Evolutionary conservation across 2,888 invertebrate species (phyloP).

Genomic region (Conus canariensis): DNA sequence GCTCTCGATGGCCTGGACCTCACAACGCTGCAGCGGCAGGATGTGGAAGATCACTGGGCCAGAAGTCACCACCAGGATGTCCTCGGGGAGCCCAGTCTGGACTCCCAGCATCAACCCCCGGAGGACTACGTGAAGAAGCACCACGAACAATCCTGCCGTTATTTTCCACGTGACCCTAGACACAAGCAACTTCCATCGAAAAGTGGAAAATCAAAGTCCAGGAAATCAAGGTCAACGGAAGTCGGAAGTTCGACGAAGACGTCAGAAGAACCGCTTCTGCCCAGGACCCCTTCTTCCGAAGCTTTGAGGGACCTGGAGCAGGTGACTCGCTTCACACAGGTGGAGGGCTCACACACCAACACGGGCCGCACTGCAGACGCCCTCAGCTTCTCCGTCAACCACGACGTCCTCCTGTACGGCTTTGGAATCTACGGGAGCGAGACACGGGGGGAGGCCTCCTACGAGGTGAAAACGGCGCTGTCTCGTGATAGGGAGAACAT

Average conservation of each 20-base stretch:
- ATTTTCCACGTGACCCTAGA: background rate
- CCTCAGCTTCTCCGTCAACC: conserved; percentile 46
- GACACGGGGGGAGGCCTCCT: conserved; percentile 31
- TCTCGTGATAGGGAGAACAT: conserved; percentile 3
- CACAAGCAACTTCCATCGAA: background rate
- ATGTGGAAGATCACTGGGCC: conserved; percentile 45
- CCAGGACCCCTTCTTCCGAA: background rate
- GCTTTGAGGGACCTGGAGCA: conserved; percentile 20
- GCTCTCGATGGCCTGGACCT: conserved; percentile 42
- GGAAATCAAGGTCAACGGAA: too few relatives aligned
- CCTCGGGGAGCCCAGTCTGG: conserved; percentile 14
- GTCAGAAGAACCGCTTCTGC: background rate
- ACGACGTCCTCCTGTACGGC: conserved; percentile 46
- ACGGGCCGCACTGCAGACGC: conserved; percentile 41
- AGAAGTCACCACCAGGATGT: conserved; percentile 10
- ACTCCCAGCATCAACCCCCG: conserved; percentile 43
- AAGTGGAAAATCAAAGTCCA: too few relatives aligned
- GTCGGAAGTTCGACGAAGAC: too few relatives aligned
- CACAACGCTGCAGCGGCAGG: conserved; percentile 29
- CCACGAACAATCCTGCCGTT: conserved; percentile 6
- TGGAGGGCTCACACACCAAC: conserved; percentile 32
- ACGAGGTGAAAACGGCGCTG: conserved; percentile 4
- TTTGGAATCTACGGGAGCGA: conserved; percentile 50
- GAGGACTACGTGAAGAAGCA: conserved; percentile 46
- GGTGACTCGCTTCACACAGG: conserved; percentile 47